Base-by-base conservation (phyloP, 2,113 vertebrate genomes). In the Bagarius yarrelli region DNA sequence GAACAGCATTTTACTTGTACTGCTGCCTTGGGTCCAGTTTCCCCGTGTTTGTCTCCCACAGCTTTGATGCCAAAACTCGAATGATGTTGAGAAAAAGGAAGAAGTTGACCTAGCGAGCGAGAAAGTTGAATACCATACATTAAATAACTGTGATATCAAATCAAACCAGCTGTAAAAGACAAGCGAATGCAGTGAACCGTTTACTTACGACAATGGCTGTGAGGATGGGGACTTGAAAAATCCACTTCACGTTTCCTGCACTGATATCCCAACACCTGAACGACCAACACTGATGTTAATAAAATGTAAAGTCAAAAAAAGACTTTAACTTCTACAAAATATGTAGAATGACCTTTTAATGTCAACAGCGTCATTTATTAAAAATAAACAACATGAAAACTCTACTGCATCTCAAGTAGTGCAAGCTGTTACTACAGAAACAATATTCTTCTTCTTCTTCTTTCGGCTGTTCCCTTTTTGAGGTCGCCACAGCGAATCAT, bases 201-300 rank as follows among this genome's bases (percentile, higher is more conserved):
- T 59, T 74, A 27, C 92, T 90, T 87, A 95, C 94, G 86, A 95
- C 87, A 85, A 94, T 93, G 70, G 94, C 92, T 34, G 92, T 91
- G 70, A 95, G 87, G 83, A 95, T 95, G 34, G 94, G 94, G 66
- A 94, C 93, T 87, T 95, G 94, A 86, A 93, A 95, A 82, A 95
- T 95, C 94, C 94, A 95, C 85, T 95, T 95, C 56, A 95, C 89
- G 52, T 93, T 93, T 25, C 94, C 94, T 2, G 94, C 94, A 76
- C 94, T 94, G 79, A 94, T 90, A 84, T 95, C 94, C 94, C 94
- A 95, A 78, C 94, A 95, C 83, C 94, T 95, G 77, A 19, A 82
- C 60, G 13, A 13, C 61, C 30, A 76, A 8, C 40, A 63, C 32
- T 44, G 32, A 44, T 44, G 13, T 59, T 18, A 60, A 27, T 60